These are phyloP conservation scores for Gallinago paraguaiae DNA, from an alignment of 2,113 vertebrate species.

Conservation along the genomic window DNA sequence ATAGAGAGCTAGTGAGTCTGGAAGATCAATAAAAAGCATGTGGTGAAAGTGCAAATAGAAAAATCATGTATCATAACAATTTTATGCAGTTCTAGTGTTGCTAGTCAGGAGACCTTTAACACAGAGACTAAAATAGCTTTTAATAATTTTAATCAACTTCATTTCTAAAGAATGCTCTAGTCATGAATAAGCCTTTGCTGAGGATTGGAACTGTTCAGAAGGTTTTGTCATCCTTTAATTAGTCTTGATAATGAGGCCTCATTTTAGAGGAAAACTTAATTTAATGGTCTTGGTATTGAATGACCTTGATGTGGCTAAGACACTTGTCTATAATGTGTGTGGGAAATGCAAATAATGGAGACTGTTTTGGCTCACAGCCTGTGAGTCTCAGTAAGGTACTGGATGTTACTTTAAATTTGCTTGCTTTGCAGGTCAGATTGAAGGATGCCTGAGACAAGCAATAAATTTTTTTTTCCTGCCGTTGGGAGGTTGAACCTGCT, in stretches of 20 bases:
- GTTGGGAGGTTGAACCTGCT: conserved; percentile 42
- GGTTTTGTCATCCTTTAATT: conserved; percentile 72
- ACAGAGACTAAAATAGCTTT: conserved; percentile 30
- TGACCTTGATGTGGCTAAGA: conserved; percentile 72
- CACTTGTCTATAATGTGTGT: conserved; percentile 63
- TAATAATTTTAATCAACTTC: conserved; percentile 32
- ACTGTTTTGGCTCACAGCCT: conserved; percentile 66
- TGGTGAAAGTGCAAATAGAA: neutral
- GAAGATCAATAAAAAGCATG: conserved; percentile 17
- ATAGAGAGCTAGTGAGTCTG: neutral
- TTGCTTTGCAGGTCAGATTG: conserved; percentile 74
- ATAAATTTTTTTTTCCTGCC: conserved; percentile 55
- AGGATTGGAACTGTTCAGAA: conserved; percentile 15
- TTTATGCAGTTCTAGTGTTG: neutral
- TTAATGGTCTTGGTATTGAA: conserved; percentile 63
- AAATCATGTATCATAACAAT: neutral
- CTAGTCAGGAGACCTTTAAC: conserved; percentile 20
- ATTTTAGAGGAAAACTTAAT: conserved; percentile 71
- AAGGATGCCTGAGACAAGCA: conserved; percentile 71
- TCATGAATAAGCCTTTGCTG: conserved; percentile 39
- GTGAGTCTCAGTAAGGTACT: conserved; percentile 18
- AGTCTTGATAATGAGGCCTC: conserved; percentile 62
- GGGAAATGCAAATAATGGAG: conserved; percentile 77
- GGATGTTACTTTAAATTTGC: conserved; percentile 69
- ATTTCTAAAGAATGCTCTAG: conserved; percentile 15